Percentiles rank a stretch among this genome's conserved stretches.
Conservation (phyloP, 2,797 vertebrate genomes). For the Sciurus carolinensis region DNA sequence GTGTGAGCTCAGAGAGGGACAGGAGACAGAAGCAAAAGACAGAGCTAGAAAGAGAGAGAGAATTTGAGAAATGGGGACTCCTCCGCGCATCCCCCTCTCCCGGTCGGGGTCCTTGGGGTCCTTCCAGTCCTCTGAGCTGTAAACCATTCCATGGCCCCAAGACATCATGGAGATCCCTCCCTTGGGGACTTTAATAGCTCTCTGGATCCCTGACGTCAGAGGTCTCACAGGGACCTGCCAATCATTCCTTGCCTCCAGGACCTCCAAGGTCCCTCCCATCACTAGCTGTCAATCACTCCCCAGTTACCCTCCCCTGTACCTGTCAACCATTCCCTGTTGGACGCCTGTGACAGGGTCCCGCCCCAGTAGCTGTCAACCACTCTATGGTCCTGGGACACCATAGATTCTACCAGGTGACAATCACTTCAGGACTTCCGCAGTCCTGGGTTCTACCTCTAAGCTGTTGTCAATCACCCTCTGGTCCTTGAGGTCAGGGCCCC, state of each 20-base stretch:
- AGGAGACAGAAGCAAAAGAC: conserved; percentile 46
- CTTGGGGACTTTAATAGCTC: not conserved
- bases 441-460: not conserved
- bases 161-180: not conserved
- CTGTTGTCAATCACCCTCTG: not conserved
- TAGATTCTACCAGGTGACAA: not conserved
- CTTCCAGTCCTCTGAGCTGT: not conserved
- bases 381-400: not conserved
- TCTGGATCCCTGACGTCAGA: not conserved
- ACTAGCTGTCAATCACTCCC: not conserved
- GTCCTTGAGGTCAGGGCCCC: not conserved
- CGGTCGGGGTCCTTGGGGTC: too few species aligned
- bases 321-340: not conserved
- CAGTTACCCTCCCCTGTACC: not conserved
- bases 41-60: conserved; percentile 34
- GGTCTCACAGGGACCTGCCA: not conserved
- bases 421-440: not conserved
- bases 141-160: not conserved
- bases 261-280: not conserved
- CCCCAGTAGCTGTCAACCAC: not conserved
- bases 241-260: not conserved
- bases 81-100: not conserved
- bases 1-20: conserved; percentile 30
- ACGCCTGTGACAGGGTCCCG: too few species aligned
- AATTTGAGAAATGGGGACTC: not conserved